A percentile compares a stretch with the other conserved stretches of the same genome.
These are phyloP conservation scores for Podarcis cretensis DNA, from an alignment of 2,113 vertebrate genomes.

Conservation along the genomic window DNA sequence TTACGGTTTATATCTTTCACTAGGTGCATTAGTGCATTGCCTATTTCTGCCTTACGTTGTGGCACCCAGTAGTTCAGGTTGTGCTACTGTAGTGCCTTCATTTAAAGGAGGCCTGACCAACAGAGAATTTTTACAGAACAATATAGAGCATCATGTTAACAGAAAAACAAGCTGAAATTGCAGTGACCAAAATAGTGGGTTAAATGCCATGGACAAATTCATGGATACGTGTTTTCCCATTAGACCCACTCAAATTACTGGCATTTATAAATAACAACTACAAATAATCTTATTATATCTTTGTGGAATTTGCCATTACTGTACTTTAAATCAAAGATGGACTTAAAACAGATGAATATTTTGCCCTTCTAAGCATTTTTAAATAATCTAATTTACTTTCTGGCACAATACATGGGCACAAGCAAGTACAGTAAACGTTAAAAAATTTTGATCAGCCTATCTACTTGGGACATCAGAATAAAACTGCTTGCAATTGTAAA, in stretches of 20 bases:
- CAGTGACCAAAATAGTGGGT: background rate
- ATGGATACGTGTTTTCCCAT: background rate
- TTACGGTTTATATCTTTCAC: too few relatives aligned
- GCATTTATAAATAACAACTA: background rate
- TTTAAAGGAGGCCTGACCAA: background rate
- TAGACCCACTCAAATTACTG: background rate
- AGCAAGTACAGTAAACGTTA: background rate
- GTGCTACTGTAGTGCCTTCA: background rate
- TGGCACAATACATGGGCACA: background rate
- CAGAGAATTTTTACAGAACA: background rate
- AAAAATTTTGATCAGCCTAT: background rate
- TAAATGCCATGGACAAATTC: background rate
- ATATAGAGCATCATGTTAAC: background rate
- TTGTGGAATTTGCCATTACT: background rate
- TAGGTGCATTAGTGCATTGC: background rate
- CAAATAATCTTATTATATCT: slow-evolving; percentile 9
- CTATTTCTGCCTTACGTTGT: background rate
- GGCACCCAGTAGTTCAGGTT: background rate
- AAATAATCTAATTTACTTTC: background rate
- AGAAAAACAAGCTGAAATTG: background rate
- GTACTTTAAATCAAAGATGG: background rate
- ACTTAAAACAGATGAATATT: slow-evolving; percentile 11
- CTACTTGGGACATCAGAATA: slow-evolving; percentile 11
- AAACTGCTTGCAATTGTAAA: slow-evolving; percentile 36
- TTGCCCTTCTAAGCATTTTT: background rate